phyloP scores from a whole-genome alignment of 2,888 invertebrate genomes.

The Aspidapion aeneum region DNA sequence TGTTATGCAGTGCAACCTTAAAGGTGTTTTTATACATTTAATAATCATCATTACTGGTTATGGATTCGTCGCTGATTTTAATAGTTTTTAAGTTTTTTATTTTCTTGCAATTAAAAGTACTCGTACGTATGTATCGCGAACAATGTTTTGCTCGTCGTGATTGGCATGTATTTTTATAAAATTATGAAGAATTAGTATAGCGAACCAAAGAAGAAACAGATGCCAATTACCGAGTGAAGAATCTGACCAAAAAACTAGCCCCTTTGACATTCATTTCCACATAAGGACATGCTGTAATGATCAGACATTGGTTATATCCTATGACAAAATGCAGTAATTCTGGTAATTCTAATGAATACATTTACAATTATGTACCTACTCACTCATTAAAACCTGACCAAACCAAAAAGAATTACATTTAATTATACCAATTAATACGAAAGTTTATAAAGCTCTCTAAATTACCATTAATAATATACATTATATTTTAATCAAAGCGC shows the following conservation, averaged over 20 bases:
- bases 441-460: conserved; percentile 38
- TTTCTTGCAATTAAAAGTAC: neutral
- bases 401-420: conserved; percentile 39
- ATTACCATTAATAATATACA: conserved; percentile 39
- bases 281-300: conserved; percentile 39
- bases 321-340: conserved; percentile 42
- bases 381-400: conserved; percentile 40
- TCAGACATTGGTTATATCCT: conserved; percentile 35
- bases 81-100: too few relatives aligned
- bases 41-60: neutral
- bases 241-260: conserved; percentile 39
- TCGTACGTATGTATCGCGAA: neutral
- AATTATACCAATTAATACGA: conserved; percentile 45
- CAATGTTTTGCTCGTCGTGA: conserved; percentile 3
- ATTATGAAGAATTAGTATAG: conserved; percentile 37
- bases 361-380: conserved; percentile 42
- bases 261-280: conserved; percentile 37
- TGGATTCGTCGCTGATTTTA: neutral
- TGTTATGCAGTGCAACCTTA: neutral
- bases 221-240: conserved; percentile 40
- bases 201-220: conserved; percentile 30
- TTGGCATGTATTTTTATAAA: conserved; percentile 33
- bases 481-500: conserved; percentile 26
- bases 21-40: too few relatives aligned
- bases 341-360: conserved; percentile 41